A percentile compares a stretch with the other conserved stretches of the same genome.
These are phyloP conservation scores for Pocota personata DNA, from an alignment of 2,888 invertebrate genomes.

Conservation along the genomic window DNA sequence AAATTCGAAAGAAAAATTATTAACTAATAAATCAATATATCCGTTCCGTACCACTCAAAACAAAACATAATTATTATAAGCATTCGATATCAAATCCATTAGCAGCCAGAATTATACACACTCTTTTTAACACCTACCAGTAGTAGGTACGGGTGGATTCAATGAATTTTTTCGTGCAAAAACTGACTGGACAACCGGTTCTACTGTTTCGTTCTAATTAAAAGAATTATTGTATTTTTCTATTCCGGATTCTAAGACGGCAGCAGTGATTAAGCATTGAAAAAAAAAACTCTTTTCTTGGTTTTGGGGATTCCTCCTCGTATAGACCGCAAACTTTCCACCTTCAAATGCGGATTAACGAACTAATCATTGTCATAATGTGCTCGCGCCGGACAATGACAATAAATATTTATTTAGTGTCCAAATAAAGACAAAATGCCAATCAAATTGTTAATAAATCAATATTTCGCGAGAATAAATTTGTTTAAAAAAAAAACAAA, in stretches of 20 bases:
- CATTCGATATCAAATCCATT: background rate
- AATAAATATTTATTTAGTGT: background rate
- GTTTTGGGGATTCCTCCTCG: background rate
- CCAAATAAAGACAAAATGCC: background rate
- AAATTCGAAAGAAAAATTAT: background rate
- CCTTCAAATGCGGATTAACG: background rate
- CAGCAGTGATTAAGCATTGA: background rate
- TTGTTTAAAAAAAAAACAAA: background rate
- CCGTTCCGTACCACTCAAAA: background rate
- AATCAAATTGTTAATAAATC: background rate
- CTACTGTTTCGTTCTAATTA: background rate
- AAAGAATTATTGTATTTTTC: background rate
- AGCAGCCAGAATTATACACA: background rate
- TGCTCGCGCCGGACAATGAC: background rate
- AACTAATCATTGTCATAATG: background rate
- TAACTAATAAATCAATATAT: background rate
- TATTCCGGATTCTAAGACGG: background rate
- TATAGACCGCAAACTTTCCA: background rate
- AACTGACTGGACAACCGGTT: conserved; percentile 9
- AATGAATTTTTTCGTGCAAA: background rate
- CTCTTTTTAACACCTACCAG: background rate
- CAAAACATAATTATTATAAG: background rate
- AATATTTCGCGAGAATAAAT: background rate
- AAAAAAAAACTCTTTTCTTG: background rate
- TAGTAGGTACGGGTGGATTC: background rate